Evolutionary conservation across 2,888 invertebrate species (phyloP).

Genomic region (Lymantria dispar): DNA sequence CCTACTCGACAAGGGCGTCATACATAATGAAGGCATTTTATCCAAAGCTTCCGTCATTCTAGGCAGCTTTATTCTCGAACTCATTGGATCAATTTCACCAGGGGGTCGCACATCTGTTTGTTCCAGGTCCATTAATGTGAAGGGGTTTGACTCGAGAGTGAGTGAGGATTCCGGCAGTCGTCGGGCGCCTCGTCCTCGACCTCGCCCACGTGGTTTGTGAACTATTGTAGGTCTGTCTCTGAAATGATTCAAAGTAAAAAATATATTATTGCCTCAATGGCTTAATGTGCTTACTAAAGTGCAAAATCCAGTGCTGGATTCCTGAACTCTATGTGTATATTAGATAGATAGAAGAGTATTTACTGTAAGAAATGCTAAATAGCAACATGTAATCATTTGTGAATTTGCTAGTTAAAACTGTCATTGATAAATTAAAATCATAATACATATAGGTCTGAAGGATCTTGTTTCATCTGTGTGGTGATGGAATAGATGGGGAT

Average conservation of each 20-base stretch:
- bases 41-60: constrained; percentile 74
- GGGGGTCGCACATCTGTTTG: constrained; percentile 7
- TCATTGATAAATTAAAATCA: too few species aligned
- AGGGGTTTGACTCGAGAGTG: constrained; percentile 24
- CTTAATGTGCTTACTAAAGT: too few species aligned
- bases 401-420: too few species aligned
- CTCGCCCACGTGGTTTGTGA: constrained; percentile 62
- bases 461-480: too few species aligned
- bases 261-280: too few species aligned
- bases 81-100: constrained; percentile 64
- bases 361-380: too few species aligned
- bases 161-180: constrained; percentile 29
- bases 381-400: too few species aligned
- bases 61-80: constrained; percentile 72
- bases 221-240: constrained; percentile 68
- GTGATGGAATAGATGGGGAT: too few species aligned
- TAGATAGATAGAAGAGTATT: too few species aligned
- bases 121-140: constrained; percentile 24
- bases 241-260: constrained; percentile 23
- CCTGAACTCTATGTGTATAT: too few species aligned
- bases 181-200: constrained; percentile 62
- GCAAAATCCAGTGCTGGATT: too few species aligned
- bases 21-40: constrained; percentile 59
- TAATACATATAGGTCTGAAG: too few species aligned
- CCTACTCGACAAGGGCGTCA: constrained; percentile 62